Evolutionary conservation across 2,113 vertebrate genomes (phyloP).

Genomic region (Triplophysa rosa): DNA sequence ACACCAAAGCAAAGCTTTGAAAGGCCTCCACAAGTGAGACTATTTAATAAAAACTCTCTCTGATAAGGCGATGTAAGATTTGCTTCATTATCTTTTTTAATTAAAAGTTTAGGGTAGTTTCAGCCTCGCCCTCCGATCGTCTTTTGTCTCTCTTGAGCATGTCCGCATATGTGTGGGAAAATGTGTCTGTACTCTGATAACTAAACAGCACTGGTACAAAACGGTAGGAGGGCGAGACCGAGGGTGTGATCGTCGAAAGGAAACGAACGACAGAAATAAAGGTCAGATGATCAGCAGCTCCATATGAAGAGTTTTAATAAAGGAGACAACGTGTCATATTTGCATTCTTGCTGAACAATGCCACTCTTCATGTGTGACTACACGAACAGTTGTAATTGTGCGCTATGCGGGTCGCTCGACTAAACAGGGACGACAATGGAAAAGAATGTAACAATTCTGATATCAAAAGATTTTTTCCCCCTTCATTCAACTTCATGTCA

Average conservation of each 20-base stretch:
- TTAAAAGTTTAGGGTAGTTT: slow-evolving; percentile 13
- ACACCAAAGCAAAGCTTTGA: not conserved
- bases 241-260: slow-evolving; percentile 3
- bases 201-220: not conserved
- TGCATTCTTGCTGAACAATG: not conserved
- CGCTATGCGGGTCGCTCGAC: no score
- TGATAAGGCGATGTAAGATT: not conserved
- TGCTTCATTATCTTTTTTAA: not conserved
- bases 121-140: slow-evolving; percentile 5
- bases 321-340: not conserved
- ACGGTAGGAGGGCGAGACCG: slow-evolving; percentile 1
- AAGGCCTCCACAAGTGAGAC: not conserved
- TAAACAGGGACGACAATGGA: not conserved
- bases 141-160: not conserved
- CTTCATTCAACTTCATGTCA: no score
- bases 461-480: no score
- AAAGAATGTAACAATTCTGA: no score
- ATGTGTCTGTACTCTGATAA: slow-evolving; percentile 20
- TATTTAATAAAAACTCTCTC: not conserved
- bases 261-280: not conserved
- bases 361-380: not conserved
- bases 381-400: not conserved
- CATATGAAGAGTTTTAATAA: not conserved
- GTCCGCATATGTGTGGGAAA: slow-evolving; percentile 1
- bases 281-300: not conserved